Percentiles rank a stretch among this genome's conserved stretches.
phyloP scores from a whole-genome alignment of 2,113 vertebrate genomes.

The Aptenodytes patagonicus region DNA sequence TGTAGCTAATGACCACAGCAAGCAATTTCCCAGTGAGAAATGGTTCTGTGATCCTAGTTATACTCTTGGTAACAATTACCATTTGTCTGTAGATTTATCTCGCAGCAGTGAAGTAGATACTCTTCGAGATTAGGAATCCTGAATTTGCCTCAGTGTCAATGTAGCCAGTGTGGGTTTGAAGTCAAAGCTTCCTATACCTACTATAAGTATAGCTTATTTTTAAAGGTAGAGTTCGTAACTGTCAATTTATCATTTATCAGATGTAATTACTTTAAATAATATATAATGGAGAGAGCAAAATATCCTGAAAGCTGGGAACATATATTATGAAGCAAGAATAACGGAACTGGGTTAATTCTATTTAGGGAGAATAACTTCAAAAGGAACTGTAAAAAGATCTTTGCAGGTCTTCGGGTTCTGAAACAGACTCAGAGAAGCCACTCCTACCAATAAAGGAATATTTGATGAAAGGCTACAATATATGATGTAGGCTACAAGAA shows the following conservation, averaged over 20 bases:
- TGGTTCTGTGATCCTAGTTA: background rate
- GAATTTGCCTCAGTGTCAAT: background rate
- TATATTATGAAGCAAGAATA: background rate
- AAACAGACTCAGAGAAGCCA: background rate
- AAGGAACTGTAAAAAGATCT: background rate
- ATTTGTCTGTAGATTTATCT: background rate
- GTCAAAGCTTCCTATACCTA: background rate
- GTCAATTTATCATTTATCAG: background rate
- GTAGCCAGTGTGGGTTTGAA: background rate
- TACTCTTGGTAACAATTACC: background rate
- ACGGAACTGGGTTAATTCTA: background rate
- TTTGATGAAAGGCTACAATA: background rate
- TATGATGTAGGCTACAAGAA: background rate
- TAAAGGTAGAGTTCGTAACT: background rate
- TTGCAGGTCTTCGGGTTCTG: background rate
- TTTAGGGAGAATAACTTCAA: background rate
- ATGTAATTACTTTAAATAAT: background rate
- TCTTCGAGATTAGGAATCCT: background rate
- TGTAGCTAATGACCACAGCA: background rate
- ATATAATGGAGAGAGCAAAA: background rate
- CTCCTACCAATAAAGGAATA: background rate
- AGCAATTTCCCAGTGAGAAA: background rate
- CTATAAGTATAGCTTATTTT: background rate
- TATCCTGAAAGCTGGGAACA: background rate
- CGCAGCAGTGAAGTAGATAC: background rate